Evolutionary conservation across 2,797 vertebrate species (phyloP).

Genomic region (Phrynocephalus forsythii): DNA sequence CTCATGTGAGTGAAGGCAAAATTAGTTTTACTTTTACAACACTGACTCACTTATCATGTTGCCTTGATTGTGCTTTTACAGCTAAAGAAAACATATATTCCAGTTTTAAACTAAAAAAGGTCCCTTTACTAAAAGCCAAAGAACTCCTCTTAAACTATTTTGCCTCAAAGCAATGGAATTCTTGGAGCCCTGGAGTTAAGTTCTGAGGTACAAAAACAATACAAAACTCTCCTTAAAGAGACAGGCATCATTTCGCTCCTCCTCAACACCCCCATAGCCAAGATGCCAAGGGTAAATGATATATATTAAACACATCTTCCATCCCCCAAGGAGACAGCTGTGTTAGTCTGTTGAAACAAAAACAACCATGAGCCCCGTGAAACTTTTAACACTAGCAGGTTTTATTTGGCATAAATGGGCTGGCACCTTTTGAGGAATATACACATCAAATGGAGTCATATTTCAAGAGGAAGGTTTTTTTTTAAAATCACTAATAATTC

Average conservation of each 20-base stretch:
- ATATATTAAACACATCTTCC: neutral
- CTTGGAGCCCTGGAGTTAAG: constrained; percentile 50
- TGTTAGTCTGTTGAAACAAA: too few relatives aligned
- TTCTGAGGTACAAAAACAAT: accelerated
- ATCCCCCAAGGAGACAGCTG: too few relatives aligned
- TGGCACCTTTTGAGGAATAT: neutral
- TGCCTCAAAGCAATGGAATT: constrained; percentile 32
- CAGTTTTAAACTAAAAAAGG: constrained; percentile 74
- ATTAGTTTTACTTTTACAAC: constrained; percentile 99
- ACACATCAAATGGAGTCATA: neutral
- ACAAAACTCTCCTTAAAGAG: constrained; percentile 8
- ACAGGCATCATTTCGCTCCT: neutral
- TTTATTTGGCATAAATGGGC: too few relatives aligned
- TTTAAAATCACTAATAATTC: constrained; percentile 32
- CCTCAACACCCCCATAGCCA: neutral
- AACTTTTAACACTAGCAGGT: too few relatives aligned
- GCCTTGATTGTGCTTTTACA: constrained; percentile 85
- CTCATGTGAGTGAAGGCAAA: constrained; percentile 97
- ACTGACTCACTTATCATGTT: constrained; percentile 94
- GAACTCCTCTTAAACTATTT: constrained; percentile 56
- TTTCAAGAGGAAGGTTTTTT: neutral
- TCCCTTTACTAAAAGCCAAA: constrained; percentile 48
- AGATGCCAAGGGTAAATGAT: neutral
- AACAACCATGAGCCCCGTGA: too few relatives aligned
- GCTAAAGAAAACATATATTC: constrained; percentile 83